Conservation (phyloP, 92 coral and sea anemone genomes). For the Hydrozoanthus gracilis region DNA sequence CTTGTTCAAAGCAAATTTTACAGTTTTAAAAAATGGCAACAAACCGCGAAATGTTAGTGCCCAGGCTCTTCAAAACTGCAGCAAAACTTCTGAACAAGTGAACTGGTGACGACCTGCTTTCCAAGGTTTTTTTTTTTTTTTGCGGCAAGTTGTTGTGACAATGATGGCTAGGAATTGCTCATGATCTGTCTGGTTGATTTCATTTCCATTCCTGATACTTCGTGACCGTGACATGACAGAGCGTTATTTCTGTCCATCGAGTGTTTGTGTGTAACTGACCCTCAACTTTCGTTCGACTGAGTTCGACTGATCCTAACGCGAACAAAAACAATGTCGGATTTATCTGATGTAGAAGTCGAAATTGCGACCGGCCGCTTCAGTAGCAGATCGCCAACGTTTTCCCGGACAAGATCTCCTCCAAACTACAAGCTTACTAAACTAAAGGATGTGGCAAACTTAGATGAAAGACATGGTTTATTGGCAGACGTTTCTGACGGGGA, state of each 20-base stretch:
- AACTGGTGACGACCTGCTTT: too few species aligned
- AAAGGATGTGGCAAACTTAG: background rate
- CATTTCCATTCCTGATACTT: too few species aligned
- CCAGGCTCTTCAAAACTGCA: too few species aligned
- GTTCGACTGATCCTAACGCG: background rate
- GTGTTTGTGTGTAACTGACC: background rate
- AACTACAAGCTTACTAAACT: slow-evolving; percentile 22
- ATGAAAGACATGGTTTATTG: slow-evolving; percentile 34
- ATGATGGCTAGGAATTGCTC: too few species aligned
- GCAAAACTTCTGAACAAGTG: too few species aligned
- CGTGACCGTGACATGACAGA: background rate
- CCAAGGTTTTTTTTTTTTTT: too few species aligned
- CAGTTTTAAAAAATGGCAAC: too few species aligned
- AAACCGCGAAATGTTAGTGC: too few species aligned
- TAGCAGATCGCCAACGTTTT: slow-evolving; percentile 27
- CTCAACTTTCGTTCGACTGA: background rate
- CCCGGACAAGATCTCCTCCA: slow-evolving; percentile 17
- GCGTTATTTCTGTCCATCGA: background rate
- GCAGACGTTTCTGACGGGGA: slow-evolving; percentile 15
- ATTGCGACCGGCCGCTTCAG: slow-evolving; percentile 26
- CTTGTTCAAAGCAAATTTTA: too few species aligned
- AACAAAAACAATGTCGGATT: slow-evolving; percentile 23
- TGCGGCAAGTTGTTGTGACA: too few species aligned
- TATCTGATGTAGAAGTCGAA: slow-evolving; percentile 36
- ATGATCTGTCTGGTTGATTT: too few species aligned